Evolutionary conservation across 1,140 invertebrate genomes (phyloP), one percentile per base, ranked within the genome.

Genomic region (Meteorus sp.): DNA sequence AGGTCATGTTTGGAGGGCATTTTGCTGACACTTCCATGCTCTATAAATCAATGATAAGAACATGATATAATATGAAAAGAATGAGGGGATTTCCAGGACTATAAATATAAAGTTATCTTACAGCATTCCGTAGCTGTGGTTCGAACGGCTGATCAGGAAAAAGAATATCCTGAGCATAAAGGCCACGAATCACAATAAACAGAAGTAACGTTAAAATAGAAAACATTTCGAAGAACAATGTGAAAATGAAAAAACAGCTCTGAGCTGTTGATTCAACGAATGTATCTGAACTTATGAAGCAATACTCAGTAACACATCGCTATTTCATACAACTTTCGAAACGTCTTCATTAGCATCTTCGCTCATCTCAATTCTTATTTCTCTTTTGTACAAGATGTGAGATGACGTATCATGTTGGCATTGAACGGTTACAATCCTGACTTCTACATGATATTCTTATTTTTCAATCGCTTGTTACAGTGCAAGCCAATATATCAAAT

Each of bases 1-100:
- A 17, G 8, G 31, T 37, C 54, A 56, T 56, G 17, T 56, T 56
- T 23, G 19, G 15, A 4, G 54, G 29, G 6, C 54, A 56, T 29
- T 33, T 8, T 23, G 8, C 1, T 17, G 2, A 11, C 3, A 29
- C 7, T 43, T 1, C 13, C 19, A 17, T 3, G 20, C 29, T 52
- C 50, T 37, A 13, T 5, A 23, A 52, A 31, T 17, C 5, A 48
- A 13, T 8, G 27, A 39, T 19, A 19, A 19, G 11, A 2, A 33
- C 6, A 1, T 6, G 4, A 13, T 2, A 9, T 15, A 17, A 17
- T 17, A 8, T 25, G 15, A 31, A n/a, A 11, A n/a, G 22, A 19
- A 9, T 29, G 20, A n/a, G 20, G 11, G 22, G 13, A n/a, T 2
- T 47, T 47, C 11, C 15, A 19, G 15, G 20, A 20, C 7, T 45